Base-by-base conservation (phyloP, 2,113 vertebrate species). In the Thomomys bottae region DNA sequence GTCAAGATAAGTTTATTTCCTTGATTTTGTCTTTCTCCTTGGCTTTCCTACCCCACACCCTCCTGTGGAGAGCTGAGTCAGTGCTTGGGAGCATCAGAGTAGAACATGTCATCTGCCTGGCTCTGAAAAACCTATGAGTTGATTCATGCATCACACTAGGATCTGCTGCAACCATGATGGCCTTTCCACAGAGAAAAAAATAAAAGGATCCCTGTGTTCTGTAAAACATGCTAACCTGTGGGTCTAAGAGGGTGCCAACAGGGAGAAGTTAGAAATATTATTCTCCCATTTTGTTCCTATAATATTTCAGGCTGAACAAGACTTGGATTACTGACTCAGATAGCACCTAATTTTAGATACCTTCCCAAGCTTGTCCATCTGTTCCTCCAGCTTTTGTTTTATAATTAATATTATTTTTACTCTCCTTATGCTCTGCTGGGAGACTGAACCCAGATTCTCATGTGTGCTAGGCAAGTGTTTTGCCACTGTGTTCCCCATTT, bases 51-150 rank as follows among this genome's bases (percentile, higher is more conserved):
- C 5, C 36, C 70, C 18, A 14, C 54, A 36, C 57, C 86, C 57
- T 90, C 80, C 63, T 84, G 24, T 92, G 86, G 70, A 91, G 91
- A 64, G 67, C 92, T 86, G 72, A 92, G 63, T 93, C 89, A 78
- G 66, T 87, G 28, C 36, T 84, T 10, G 9, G 89, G 66, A 78
- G 38, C 63, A 34, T 57, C 17, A 32, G 64, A 40, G 26, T 76
- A 34, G 64, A 70, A 26, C 70, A 26, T 11, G 15, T 88, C 88
- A 75, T 96, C 68, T 94, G 75, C 80, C 49, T 88, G 76, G 72
- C 84, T 90, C 5, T 30, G 85, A 89, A 63, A 88, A 90, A 76
- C 66, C 40, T 88, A 18, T 75, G 45, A 70, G 66, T 34, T 94
- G 94, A 95, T 71, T 94, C 91, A 84, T 80, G 20, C 8, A 81